Percentiles rank a stretch among this genome's conserved stretches.
Conservation (phyloP, 2,113 vertebrate genomes). For the Phylloscopus trochiloides region DNA sequence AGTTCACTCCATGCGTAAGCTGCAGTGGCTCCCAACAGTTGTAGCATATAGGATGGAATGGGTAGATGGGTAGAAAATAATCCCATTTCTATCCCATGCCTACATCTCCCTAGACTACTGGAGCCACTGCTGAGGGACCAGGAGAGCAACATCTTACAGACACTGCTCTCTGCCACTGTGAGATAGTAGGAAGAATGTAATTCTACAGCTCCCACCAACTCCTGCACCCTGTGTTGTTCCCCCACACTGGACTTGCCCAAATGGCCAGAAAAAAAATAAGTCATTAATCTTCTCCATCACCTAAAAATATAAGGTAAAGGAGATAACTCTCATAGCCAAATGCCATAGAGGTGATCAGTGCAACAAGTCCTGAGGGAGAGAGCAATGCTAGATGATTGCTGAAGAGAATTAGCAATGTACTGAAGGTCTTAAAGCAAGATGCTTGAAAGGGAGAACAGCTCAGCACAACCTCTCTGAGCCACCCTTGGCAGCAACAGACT, state of each 20-base stretch:
- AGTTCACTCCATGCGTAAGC: rapidly evolving
- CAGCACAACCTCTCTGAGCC: background rate
- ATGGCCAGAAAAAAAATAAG: background rate
- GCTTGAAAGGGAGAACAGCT: background rate
- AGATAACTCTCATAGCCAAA: background rate
- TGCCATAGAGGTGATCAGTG: background rate
- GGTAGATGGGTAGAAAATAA: background rate
- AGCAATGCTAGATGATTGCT: background rate
- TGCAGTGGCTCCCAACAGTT: background rate
- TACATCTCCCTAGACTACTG: background rate
- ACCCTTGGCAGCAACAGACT: background rate
- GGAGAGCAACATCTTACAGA: background rate
- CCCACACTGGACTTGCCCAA: background rate
- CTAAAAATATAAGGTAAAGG: background rate
- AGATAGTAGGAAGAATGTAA: background rate
- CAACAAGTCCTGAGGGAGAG: background rate
- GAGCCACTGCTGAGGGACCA: background rate
- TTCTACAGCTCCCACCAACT: background rate
- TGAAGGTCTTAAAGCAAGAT: background rate
- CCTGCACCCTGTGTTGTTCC: background rate
- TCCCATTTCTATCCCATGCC: background rate
- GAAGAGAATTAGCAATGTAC: background rate
- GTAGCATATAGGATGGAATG: background rate
- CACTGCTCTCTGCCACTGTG: background rate
- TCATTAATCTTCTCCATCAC: background rate